A percentile compares a stretch with the other conserved stretches of the same genome.
Conservation (phyloP, 2,113 vertebrate genomes). For the Mesoclemmys tuberculata region DNA sequence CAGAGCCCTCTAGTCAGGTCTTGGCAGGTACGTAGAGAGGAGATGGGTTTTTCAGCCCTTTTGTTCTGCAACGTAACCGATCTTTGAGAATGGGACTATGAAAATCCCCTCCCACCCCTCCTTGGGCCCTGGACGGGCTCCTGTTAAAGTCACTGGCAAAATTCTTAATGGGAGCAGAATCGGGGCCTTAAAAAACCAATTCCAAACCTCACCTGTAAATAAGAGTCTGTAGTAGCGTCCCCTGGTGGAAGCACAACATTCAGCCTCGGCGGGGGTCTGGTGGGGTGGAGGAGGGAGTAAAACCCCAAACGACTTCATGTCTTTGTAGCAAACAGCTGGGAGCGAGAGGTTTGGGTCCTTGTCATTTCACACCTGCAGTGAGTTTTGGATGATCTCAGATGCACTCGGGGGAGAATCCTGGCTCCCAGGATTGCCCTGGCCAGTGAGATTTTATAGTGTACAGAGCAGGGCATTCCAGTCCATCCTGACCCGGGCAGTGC, state of each 20-base stretch:
- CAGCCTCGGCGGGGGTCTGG: too few relatives aligned
- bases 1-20: neutral
- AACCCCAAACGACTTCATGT: neutral
- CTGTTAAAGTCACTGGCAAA: too few relatives aligned
- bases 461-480: neutral
- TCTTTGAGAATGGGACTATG: neutral
- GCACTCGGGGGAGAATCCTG: neutral
- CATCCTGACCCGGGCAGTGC: neutral
- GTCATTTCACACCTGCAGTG: neutral
- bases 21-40: neutral
- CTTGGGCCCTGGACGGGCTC: too few relatives aligned
- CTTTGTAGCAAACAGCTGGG: neutral
- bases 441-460: neutral
- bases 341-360: neutral
- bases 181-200: too few relatives aligned
- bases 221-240: too few relatives aligned
- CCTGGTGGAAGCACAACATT: too few relatives aligned
- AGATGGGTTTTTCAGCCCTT: neutral
- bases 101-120: too few relatives aligned
- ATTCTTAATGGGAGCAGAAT: too few relatives aligned
- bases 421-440: neutral
- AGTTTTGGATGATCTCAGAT: conserved; percentile 44
- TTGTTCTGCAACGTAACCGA: neutral
- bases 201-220: too few relatives aligned
- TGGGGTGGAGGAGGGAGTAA: too few relatives aligned